Conservation (phyloP, 2,888 invertebrate genomes). For the Cabera pusaria region DNA sequence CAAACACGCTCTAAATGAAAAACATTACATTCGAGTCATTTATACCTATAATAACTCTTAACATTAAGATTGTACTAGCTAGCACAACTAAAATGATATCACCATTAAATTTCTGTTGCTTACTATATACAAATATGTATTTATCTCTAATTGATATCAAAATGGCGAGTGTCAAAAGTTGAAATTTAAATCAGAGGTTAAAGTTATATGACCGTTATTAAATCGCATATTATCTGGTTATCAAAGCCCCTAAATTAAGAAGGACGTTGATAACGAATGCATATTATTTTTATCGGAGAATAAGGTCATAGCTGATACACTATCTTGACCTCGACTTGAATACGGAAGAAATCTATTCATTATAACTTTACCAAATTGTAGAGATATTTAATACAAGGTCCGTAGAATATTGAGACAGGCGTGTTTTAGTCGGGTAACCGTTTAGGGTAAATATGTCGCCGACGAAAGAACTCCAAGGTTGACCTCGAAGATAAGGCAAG, state of each 20-base stretch:
- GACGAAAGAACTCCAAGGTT: slow-evolving; percentile 73
- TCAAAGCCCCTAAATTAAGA: slow-evolving; percentile 36
- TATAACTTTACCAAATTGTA: slow-evolving; percentile 56
- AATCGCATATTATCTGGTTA: slow-evolving; percentile 1
- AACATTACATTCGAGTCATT: no score
- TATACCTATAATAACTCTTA: no score
- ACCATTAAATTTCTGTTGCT: no score
- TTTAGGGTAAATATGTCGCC: slow-evolving; percentile 65
- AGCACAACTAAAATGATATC: no score
- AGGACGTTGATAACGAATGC: slow-evolving; percentile 64
- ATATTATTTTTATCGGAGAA: slow-evolving; percentile 56
- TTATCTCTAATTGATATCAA: no score
- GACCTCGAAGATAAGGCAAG: slow-evolving; percentile 74
- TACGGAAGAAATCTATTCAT: slow-evolving; percentile 65
- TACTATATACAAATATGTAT: no score
- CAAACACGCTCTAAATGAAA: no score
- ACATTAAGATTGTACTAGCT: no score
- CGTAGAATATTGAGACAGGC: slow-evolving; percentile 33
- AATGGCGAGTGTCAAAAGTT: no score
- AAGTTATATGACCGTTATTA: slow-evolving; percentile 11
- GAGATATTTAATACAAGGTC: slow-evolving; percentile 32
- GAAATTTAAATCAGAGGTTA: slow-evolving; percentile 5
- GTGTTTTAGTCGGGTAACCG: slow-evolving; percentile 55
- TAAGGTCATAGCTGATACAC: slow-evolving; percentile 66
- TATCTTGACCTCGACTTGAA: slow-evolving; percentile 63